Conservation (phyloP, 2,888 invertebrate genomes). For the Ennomos quercinarius region DNA sequence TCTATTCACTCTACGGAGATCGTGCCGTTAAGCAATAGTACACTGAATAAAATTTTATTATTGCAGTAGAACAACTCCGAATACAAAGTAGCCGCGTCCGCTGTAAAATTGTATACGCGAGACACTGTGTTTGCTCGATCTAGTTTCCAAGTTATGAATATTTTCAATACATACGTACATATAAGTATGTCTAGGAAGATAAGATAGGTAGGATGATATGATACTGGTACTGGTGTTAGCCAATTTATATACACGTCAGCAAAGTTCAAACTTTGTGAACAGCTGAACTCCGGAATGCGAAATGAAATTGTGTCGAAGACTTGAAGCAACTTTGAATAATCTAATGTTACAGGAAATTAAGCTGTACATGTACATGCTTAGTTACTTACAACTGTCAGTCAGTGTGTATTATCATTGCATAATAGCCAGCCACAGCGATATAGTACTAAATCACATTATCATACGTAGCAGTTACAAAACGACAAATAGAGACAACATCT, state of each 20-base stretch:
- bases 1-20: conserved; percentile 37
- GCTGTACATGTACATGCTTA: no score
- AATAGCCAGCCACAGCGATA: no score
- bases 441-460: no score
- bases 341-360: no score
- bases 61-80: conserved; percentile 37
- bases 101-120: conserved; percentile 33
- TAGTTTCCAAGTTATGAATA: conserved; percentile 37
- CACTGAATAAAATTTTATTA: conserved; percentile 41
- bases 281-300: neutral
- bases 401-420: no score
- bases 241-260: no score
- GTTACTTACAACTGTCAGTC: no score
- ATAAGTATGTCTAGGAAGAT: conserved; percentile 6
- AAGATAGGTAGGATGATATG: conserved; percentile 1
- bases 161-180: conserved; percentile 28
- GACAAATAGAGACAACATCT: neutral
- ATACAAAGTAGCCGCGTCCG: conserved; percentile 28
- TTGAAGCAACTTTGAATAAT: no score
- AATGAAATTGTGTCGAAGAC: no score
- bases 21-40: conserved; percentile 32
- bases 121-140: conserved; percentile 24
- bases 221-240: conserved; percentile 1
- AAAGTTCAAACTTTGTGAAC: neutral
- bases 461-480: neutral